phyloP scores from a whole-genome alignment of 2,113 vertebrate species.

The Anseranas semipalmata region DNA sequence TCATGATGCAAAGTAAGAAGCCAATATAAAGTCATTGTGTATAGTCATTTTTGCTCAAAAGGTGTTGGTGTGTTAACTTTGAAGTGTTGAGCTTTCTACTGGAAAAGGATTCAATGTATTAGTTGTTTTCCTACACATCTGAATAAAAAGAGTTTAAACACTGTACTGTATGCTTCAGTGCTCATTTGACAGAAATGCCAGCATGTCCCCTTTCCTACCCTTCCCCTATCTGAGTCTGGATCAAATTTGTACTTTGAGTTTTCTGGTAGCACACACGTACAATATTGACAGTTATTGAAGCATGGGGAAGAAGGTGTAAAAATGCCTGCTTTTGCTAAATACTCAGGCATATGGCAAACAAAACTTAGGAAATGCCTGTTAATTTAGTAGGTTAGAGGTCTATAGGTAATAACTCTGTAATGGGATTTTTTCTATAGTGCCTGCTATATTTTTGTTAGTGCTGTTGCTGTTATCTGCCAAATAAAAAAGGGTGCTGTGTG shows the following conservation, averaged over 20 bases:
- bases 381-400: background rate
- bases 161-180: background rate
- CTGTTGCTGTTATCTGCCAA: rapidly evolving
- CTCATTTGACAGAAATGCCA: conserved; percentile 4
- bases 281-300: background rate
- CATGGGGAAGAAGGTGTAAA: background rate
- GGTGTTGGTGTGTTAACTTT: background rate
- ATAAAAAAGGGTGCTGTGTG: background rate
- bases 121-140: conserved; percentile 4
- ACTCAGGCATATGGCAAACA: background rate
- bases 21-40: conserved; percentile 14
- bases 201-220: background rate
- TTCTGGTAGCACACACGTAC: background rate
- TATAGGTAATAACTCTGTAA: background rate
- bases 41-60: conserved; percentile 17
- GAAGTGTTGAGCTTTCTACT: conserved; percentile 3
- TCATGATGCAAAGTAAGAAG: background rate
- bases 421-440: background rate
- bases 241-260: background rate
- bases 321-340: background rate
- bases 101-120: background rate
- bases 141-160: conserved; percentile 20
- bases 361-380: background rate
- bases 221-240: background rate
- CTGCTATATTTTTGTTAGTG: background rate